Percentiles rank a stretch among this genome's conserved stretches.
These are phyloP conservation scores for Calliopsis andreniformis DNA, from an alignment of 1,140 invertebrate genomes.

Conservation along the genomic window DNA sequence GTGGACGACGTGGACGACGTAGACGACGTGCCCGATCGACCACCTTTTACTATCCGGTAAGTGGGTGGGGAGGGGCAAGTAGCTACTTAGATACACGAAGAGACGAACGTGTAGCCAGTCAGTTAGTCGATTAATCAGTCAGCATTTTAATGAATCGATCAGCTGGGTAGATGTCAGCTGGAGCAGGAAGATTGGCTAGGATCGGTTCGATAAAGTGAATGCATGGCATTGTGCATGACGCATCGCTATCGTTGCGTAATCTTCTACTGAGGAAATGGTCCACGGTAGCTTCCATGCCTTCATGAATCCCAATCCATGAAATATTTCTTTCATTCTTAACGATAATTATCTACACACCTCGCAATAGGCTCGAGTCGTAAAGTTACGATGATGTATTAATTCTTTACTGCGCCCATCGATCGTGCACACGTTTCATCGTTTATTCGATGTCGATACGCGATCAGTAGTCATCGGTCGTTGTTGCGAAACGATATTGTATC, in stretches of 20 bases:
- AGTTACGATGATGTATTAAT: neutral
- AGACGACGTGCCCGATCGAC: slow-evolving; percentile 59
- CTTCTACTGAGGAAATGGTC: slow-evolving; percentile 37
- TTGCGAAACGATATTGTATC: neutral
- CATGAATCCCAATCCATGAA: slow-evolving; percentile 34
- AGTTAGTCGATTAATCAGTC: neutral
- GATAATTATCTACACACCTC: no score
- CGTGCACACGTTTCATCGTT: neutral
- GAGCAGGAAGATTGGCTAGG: neutral
- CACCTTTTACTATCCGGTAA: slow-evolving; percentile 32
- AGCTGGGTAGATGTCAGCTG: slow-evolving; percentile 13
- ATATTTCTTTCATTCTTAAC: slow-evolving; percentile 7
- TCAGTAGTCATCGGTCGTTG: slow-evolving; percentile 30
- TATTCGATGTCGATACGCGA: neutral
- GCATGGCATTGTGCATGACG: slow-evolving; percentile 23
- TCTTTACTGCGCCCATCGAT: slow-evolving; percentile 21
- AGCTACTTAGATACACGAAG: slow-evolving; percentile 19
- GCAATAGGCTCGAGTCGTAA: no score
- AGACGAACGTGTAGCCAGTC: slow-evolving; percentile 2
- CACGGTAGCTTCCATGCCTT: slow-evolving; percentile 23
- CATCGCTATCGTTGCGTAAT: slow-evolving; percentile 33
- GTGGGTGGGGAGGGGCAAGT: slow-evolving; percentile 53
- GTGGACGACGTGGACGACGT: no score
- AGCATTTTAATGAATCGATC: neutral
- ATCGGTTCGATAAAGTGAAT: slow-evolving; percentile 4